Conservation (phyloP, 2,797 vertebrate species). For the Pteropus rufus region DNA sequence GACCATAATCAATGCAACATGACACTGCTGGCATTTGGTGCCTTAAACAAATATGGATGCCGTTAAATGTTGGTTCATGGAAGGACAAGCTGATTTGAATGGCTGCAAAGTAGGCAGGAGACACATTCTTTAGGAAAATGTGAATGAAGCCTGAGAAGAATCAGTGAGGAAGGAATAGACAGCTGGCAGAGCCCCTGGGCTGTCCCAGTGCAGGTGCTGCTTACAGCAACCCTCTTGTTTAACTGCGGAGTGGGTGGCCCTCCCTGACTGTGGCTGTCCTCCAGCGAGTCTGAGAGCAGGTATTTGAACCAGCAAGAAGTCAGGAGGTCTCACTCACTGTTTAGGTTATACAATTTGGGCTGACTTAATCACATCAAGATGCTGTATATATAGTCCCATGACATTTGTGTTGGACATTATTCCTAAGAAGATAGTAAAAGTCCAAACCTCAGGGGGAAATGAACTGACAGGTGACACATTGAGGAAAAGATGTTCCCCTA, state of each 20-base stretch:
- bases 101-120: not conserved
- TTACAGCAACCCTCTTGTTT: not conserved
- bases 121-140: not conserved
- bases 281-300: not conserved
- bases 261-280: not conserved
- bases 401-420: not conserved
- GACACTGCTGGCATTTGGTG: accelerated
- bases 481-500: accelerated
- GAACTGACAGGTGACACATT: accelerated
- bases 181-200: no score
- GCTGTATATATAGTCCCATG: accelerated
- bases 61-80: accelerated
- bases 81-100: no score
- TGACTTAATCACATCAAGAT: accelerated
- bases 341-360: not conserved
- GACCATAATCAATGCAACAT: accelerated
- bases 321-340: no score
- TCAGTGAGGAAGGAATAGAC: accelerated
- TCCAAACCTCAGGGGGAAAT: not conserved
- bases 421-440: not conserved
- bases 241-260: not conserved
- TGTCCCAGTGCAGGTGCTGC: not conserved
- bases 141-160: not conserved
- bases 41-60: not conserved
- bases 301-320: accelerated